These are phyloP conservation scores for Periophthalmodon schlosseri DNA, from an alignment of 2,113 vertebrate species.

Conservation along the genomic window DNA sequence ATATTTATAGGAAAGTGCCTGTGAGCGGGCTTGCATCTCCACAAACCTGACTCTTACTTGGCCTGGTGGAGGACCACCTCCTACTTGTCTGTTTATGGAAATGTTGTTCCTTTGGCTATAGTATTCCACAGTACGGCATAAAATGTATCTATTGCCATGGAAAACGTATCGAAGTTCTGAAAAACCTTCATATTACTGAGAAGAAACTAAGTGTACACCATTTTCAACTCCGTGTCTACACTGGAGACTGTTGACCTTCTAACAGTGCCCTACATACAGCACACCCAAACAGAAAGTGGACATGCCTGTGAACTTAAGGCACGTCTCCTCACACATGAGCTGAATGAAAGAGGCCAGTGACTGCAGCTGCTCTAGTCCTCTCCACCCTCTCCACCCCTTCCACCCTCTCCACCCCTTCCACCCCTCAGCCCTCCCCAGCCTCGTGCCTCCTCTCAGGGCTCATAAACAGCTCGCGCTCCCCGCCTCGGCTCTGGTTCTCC, in stretches of 20 bases:
- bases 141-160: no score
- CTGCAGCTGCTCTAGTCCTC: constrained; percentile 56
- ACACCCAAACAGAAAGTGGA: neutral
- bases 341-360: constrained; percentile 42
- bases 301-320: constrained; percentile 17
- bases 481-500: neutral
- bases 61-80: no score
- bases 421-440: constrained; percentile 18
- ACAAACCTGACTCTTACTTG: no score
- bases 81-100: no score
- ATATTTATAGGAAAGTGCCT: no score
- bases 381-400: neutral
- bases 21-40: no score
- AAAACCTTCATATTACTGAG: no score
- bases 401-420: constrained; percentile 1
- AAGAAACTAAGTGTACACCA: neutral
- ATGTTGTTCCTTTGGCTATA: no score
- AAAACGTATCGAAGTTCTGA: no score
- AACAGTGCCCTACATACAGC: neutral
- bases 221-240: neutral
- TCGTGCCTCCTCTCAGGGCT: constrained; percentile 36
- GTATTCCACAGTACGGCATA: no score
- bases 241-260: neutral
- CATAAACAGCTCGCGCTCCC: constrained; percentile 52
- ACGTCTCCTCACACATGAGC: constrained; percentile 45